Evolutionary conservation across 2,113 vertebrate genomes (phyloP).

Genomic region (Rhynchomys soricoides): DNA sequence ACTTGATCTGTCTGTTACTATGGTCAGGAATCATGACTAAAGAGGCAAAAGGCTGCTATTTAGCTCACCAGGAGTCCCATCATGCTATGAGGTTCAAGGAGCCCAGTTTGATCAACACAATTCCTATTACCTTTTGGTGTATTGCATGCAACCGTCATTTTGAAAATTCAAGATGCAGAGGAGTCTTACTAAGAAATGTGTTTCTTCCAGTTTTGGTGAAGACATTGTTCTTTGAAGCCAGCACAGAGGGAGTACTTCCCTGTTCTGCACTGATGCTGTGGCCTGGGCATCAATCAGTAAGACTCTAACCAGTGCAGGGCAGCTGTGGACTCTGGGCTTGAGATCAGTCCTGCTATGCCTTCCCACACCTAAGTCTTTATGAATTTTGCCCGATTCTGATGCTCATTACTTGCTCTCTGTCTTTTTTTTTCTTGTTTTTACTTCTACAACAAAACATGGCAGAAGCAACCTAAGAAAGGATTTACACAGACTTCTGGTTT

Average conservation of each 20-base stretch:
- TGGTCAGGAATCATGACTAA: background rate
- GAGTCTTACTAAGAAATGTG: background rate
- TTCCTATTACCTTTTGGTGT: background rate
- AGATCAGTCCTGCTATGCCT: no score
- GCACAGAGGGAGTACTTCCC: background rate
- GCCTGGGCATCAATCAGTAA: background rate
- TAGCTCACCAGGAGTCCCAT: background rate
- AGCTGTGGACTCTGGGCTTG: background rate
- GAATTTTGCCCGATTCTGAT: background rate
- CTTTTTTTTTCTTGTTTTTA: no score
- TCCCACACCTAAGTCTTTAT: background rate
- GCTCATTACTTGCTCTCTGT: no score
- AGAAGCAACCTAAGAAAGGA: background rate
- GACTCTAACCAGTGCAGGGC: background rate
- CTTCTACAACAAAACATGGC: background rate
- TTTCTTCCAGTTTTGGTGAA: background rate
- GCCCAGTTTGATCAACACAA: background rate
- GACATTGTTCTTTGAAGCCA: background rate
- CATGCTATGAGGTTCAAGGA: background rate
- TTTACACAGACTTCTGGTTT: background rate
- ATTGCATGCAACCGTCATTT: background rate
- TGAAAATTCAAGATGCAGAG: background rate
- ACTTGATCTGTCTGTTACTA: background rate
- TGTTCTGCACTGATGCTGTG: background rate
- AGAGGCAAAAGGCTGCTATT: background rate